Evolutionary conservation across 2,113 vertebrate species (phyloP).

Genomic region (Dipodomys stephensi): DNA sequence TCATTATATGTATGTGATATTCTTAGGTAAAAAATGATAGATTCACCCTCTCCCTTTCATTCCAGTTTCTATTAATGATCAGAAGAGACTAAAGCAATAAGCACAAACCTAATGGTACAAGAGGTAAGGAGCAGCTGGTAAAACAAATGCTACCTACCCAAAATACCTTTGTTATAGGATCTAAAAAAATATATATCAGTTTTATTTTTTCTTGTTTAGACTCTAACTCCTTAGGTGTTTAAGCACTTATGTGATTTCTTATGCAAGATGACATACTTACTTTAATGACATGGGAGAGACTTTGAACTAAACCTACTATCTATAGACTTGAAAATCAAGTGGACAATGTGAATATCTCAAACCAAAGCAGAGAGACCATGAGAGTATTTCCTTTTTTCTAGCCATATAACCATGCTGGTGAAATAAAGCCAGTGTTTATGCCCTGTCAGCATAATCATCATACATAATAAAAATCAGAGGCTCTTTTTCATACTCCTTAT

Average conservation of each 20-base stretch:
- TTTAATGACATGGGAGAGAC: neutral
- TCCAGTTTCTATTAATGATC: slow-evolving; percentile 50
- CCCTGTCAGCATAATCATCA: neutral
- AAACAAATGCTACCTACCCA: slow-evolving; percentile 62
- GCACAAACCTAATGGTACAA: slow-evolving; percentile 22
- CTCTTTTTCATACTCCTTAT: neutral
- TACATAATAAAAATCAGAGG: neutral
- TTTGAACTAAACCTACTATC: neutral
- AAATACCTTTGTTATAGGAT: slow-evolving; percentile 73
- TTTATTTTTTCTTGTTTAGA: neutral
- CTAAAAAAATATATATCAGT: slow-evolving; percentile 59
- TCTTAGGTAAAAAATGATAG: slow-evolving; percentile 16
- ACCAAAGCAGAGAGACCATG: slow-evolving; percentile 14
- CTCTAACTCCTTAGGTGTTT: slow-evolving; percentile 58
- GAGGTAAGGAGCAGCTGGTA: slow-evolving; percentile 60
- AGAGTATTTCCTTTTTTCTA: neutral
- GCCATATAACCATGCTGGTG: neutral
- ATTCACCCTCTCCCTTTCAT: neutral
- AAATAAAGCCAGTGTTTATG: neutral
- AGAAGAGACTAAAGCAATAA: slow-evolving; percentile 4
- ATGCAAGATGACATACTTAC: neutral
- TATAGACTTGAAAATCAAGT: slow-evolving; percentile 13
- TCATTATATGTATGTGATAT: slow-evolving; percentile 43
- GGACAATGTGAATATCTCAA: neutral
- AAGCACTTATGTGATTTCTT: neutral